Percentiles rank a stretch among this genome's conserved stretches.
phyloP scores from a whole-genome alignment of 2,888 invertebrate genomes.

The Halocaridina rubra region DNA sequence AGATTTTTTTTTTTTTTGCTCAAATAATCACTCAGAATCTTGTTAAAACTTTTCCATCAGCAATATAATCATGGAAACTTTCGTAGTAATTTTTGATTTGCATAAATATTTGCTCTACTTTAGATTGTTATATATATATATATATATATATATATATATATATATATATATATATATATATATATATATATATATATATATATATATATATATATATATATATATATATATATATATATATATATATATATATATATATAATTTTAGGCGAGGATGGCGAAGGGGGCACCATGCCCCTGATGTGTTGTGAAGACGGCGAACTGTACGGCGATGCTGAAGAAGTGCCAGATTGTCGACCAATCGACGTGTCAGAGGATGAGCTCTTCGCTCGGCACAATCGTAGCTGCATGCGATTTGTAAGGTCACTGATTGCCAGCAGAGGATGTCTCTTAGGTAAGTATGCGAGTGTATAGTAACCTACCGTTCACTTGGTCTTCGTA shows the following conservation, averaged over 20 bases:
- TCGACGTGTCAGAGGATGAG: constrained; percentile 88
- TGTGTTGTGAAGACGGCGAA: constrained; percentile 31
- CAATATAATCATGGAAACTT: too few relatives aligned
- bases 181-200: constrained; percentile 25
- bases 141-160: neutral
- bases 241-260: constrained; percentile 41
- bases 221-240: constrained; percentile 35
- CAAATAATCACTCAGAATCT: too few relatives aligned
- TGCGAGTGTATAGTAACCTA: too few relatives aligned
- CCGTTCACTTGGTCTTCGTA: too few relatives aligned
- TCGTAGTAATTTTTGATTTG: neutral
- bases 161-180: neutral
- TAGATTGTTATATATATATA: neutral
- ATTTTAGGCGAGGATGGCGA: neutral
- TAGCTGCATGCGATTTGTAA: constrained; percentile 89
- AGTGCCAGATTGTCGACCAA: constrained; percentile 72
- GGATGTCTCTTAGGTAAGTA: constrained; percentile 84
- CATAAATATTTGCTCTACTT: neutral
- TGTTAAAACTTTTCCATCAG: too few relatives aligned
- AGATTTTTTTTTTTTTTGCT: too few relatives aligned
- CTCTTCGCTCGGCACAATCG: constrained; percentile 87
- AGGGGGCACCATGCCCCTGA: constrained; percentile 19
- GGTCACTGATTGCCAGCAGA: constrained; percentile 88
- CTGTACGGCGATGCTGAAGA: neutral
- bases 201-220: too few relatives aligned